Base-by-base conservation (phyloP, 2,888 invertebrate genomes). In the Dusona sp. region DNA sequence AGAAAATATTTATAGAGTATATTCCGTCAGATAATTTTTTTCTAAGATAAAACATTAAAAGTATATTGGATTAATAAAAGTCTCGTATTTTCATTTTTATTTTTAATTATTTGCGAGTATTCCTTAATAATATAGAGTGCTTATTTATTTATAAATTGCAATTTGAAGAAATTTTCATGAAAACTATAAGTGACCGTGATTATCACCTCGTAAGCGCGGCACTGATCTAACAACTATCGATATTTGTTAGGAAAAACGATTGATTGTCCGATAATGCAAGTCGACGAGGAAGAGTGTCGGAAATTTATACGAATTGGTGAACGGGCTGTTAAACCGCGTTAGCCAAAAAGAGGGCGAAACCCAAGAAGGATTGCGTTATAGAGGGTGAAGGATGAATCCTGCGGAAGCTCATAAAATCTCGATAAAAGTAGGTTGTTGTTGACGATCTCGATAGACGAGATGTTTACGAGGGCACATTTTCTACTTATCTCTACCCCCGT, bases 391-490 rank as follows among this genome's bases (percentile, higher is more conserved):
- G 51, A 65, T 65, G 70, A 38, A 22, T 78, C 80, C 72, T 80
- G 67, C 72, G 82, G 73, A 79, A 81, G 74, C 85, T 84, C 78
- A 77, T 85, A 87, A 85, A 88, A 84, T 84, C 67, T 38, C 78
- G 85, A 86, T 88, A 88, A 89, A 83, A 81, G 83, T 51, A 77
- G 73, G 67, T 83, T 86, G 86, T 86, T 86, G 83, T 83, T 83
- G 83, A 86, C 83, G 85, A 86, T 86, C 80, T 78, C 78, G 80
- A 83, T 81, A 80, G 83, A 83, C 64, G 79, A 73, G 78, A 86
- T 78, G 80, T 86, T 86, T 83, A 83, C 78, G 80, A 86, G 86
- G n/a, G 19, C 38, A 77, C 42, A 42, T 67, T 33, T 72, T 22
- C 48, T 65, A 33, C 75, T 82, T 51, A 72, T 25, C 67, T 78